Base-by-base conservation (phyloP, 1,140 invertebrate species). In the Pogonomyrmex barbatus region DNA sequence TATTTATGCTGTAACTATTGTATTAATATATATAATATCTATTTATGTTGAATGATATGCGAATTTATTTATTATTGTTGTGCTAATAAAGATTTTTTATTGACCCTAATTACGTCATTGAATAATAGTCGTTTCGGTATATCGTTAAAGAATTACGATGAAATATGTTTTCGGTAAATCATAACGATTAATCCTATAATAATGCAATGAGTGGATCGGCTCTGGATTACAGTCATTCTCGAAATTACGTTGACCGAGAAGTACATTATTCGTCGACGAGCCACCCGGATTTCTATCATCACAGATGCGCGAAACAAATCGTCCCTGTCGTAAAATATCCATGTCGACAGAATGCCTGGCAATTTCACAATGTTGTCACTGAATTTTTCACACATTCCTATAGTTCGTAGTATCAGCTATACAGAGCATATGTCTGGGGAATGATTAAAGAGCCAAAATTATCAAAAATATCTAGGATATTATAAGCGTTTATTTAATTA, bases 151-250 rank as follows among this genome's bases (percentile, higher is more conserved):
- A n/a, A 2, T 63, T n/a, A 30, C 5, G 10, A 6, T 5, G 4
- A 6, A 52, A 36, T 79, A 45, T 45, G 5, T 52, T 12, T 14
- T 17, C 12, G 12, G 8, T 79, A 79, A 68, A 79, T 79, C 24
- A 68, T n/a, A 45, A 79, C 24, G 52, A 79, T 79, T 79, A 68
- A 68, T 79, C 33, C 14, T 47, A 9, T 68, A 68, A 79, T 24
- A 17, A 36, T 45, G 45, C 77, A 79, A 52, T 45, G 77, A 67
- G 60, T 78, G 60, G 30, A 65, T 10, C 58, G 4, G 24, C 5
- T 17, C 12, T 65, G 56, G 30, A 14, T 78, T 78, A 67, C 24
- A 68, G 33, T 52, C 36, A 12, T 78, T 65, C 17, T 65, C 45
- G 76, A 33, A 54, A 68, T 79, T 79, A 42, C 62, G 47, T 42